Evolutionary conservation across 2,888 invertebrate species (phyloP).

Genomic region (Torymus auratus): DNA sequence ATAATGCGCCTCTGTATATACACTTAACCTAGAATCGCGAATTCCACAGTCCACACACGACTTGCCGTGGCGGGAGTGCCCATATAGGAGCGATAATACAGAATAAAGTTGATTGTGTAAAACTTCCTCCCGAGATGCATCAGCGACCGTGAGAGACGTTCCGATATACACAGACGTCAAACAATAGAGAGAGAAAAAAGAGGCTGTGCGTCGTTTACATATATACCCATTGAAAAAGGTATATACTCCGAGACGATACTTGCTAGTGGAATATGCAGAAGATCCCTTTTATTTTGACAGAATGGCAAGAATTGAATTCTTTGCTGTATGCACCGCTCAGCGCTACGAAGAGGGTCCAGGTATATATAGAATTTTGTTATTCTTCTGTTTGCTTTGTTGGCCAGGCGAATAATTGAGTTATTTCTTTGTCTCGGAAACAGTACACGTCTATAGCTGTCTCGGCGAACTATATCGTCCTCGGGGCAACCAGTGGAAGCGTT

Average conservation of each 20-base stretch:
- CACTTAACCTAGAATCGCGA: slow-evolving; percentile 39
- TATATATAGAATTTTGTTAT: slow-evolving; percentile 67
- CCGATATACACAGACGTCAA: no score
- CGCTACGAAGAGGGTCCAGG: slow-evolving; percentile 85
- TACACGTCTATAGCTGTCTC: slow-evolving; percentile 85
- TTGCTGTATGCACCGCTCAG: slow-evolving; percentile 71
- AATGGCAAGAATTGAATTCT: slow-evolving; percentile 72
- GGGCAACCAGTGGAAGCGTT: slow-evolving; percentile 89
- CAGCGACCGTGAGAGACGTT: no score
- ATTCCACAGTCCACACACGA: background rate
- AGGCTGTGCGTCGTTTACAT: no score
- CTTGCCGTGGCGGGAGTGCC: no score
- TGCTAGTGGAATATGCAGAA: slow-evolving; percentile 63
- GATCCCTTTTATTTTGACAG: slow-evolving; percentile 68
- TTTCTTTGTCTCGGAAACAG: slow-evolving; percentile 61
- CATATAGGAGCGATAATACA: no score
- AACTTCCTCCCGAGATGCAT: no score
- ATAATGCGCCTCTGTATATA: background rate
- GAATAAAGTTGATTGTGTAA: no score
- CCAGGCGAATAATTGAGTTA: slow-evolving; percentile 58
- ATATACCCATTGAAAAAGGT: no score
- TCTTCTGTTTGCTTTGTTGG: background rate
- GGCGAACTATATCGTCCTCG: slow-evolving; percentile 84
- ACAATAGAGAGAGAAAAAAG: no score
- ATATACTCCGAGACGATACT: no score